Conservation (phyloP, 2,888 invertebrate genomes). For the Neelides folsomi region DNA sequence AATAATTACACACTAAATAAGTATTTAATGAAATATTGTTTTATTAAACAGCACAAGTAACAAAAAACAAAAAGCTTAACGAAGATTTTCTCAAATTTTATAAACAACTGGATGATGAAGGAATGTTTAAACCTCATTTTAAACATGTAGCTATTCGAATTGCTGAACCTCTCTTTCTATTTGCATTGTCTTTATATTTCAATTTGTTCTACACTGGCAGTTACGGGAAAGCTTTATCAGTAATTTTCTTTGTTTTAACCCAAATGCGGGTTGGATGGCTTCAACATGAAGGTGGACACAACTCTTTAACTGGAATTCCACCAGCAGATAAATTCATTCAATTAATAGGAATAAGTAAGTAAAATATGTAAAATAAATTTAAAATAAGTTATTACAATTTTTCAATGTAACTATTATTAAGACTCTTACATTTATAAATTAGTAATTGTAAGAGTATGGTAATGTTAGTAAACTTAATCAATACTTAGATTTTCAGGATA, state of each 20-base stretch:
- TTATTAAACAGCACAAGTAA: too few relatives aligned
- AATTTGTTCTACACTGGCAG: conserved; percentile 11
- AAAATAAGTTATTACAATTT: too few relatives aligned
- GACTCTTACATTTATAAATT: too few relatives aligned
- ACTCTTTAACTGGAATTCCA: conserved; percentile 27
- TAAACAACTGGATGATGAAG: conserved; percentile 22
- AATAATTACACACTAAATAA: too few relatives aligned
- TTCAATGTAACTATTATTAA: too few relatives aligned
- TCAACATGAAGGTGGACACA: conserved; percentile 30
- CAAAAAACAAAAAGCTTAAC: too few relatives aligned
- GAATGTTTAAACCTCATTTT: conserved; percentile 24
- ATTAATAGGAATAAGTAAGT: not conserved
- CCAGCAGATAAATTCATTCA: conserved; percentile 27
- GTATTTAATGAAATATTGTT: too few relatives aligned
- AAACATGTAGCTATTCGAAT: conserved; percentile 24
- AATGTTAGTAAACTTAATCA: too few relatives aligned
- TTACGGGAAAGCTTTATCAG: conserved; percentile 10
- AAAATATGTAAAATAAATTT: too few relatives aligned
- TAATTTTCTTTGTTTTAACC: conserved; percentile 24
- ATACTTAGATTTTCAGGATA: too few relatives aligned
- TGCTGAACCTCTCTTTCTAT: conserved; percentile 15
- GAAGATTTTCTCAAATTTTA: conserved; percentile 22
- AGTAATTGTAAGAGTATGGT: too few relatives aligned
- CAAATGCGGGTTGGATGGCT: conserved; percentile 27
- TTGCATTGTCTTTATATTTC: conserved; percentile 21